Base-by-base conservation (phyloP, 1,140 invertebrate species). In the Drosophila murphyi region DNA sequence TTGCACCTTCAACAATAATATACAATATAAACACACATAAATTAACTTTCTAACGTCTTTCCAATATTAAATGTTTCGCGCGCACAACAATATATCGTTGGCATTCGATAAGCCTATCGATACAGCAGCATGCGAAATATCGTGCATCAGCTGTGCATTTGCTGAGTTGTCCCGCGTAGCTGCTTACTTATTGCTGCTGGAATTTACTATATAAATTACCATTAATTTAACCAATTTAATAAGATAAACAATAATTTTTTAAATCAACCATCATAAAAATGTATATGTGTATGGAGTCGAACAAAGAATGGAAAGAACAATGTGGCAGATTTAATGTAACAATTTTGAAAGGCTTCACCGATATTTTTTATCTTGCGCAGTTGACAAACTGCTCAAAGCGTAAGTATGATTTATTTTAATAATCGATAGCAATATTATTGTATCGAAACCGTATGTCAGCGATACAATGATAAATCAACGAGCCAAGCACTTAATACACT, bases 401-500 rank as follows among this genome's bases (percentile, higher is more conserved):
- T 20, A 20, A 20, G 20, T 20, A 20, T 20, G 20, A 20, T 20
- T 20, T 20, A 20, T 20, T 20, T 20, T 20, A 20, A 20, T 39
- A 70, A 72, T 72, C 70, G 70, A 72, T 72, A 72, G 0, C 2
- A 28, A 3, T 2, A 34, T 10, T 51, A n/a, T 28, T 3, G 4
- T 45, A 70, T 60, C 47, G 56, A 61, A 51, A 29, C 31, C 6
- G 6, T 4, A 10, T 32, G 28, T 34, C 20, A 47, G 12, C 61
- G 47, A 43, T 67, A 35, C 4, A 37, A 45, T 28, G 39, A 20
- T 55, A 20, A 5, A 50, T 45, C 10, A 39, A 67, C 70, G 67
- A 60, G 62, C n/a, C 55, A 56, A 51, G 70, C 70, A 45, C 5
- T 35, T 29, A 59, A 59, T 60, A 47, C 31, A 43, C 31, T 64